Evolutionary conservation across 2,797 vertebrate species (phyloP).

Genomic region (Arrhamphus sclerolepis): DNA sequence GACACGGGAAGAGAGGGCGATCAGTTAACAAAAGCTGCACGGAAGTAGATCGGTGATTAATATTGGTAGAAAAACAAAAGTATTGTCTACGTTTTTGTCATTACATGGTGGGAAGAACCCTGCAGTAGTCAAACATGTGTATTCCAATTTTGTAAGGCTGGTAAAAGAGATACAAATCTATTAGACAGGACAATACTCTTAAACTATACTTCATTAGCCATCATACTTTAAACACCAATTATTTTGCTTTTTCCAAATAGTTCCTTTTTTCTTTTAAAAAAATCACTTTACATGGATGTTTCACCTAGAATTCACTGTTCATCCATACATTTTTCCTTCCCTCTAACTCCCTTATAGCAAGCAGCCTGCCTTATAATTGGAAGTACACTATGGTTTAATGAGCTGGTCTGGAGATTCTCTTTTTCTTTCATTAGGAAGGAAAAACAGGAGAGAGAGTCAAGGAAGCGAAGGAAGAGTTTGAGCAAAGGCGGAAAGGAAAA

Average conservation of each 20-base stretch:
- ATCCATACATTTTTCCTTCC: conserved; percentile 13
- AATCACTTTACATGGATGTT: not conserved
- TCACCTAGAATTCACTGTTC: conserved; percentile 2
- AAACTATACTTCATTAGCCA: conserved; percentile 57
- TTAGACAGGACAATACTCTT: conserved; percentile 56
- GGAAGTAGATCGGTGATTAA: too few relatives aligned
- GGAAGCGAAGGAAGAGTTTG: conserved; percentile 13
- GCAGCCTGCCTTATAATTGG: conserved; percentile 62
- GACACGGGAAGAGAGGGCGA: too few relatives aligned
- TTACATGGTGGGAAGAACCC: too few relatives aligned
- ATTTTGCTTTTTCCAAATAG: conserved; percentile 29
- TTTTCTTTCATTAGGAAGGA: conserved; percentile 58
- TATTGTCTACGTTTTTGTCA: too few relatives aligned
- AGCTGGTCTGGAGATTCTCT: conserved; percentile 59
- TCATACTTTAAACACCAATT: conserved; percentile 17
- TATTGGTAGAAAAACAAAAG: too few relatives aligned
- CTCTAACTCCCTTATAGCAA: conserved; percentile 39
- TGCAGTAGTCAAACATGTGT: too few relatives aligned
- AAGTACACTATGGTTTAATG: conserved; percentile 56
- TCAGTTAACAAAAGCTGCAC: too few relatives aligned
- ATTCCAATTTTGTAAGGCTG: too few relatives aligned
- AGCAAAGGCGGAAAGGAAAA: conserved; percentile 10
- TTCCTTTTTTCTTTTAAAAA: conserved; percentile 3
- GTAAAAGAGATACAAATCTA: conserved; percentile 43
- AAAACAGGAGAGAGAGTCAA: conserved; percentile 17